Evolutionary conservation across 2,797 vertebrate species (phyloP).

Genomic region (Notoglanidium macrostoma): DNA sequence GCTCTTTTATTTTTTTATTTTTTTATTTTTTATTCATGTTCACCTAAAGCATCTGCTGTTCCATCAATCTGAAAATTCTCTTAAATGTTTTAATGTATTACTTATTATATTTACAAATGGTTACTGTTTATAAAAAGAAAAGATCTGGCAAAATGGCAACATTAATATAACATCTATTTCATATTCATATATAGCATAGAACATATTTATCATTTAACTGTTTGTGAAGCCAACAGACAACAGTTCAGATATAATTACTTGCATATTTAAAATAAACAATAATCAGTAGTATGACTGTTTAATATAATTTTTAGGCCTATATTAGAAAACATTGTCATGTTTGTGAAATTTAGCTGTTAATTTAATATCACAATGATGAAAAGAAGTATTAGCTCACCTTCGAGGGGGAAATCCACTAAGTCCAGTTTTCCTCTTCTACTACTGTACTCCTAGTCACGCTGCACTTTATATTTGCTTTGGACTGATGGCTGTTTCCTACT

Average conservation of each 20-base stretch:
- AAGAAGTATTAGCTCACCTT: slow-evolving; percentile 31
- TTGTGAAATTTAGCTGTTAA: not conserved
- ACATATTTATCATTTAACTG: not conserved
- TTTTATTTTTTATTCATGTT: not conserved
- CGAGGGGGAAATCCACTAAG: not conserved
- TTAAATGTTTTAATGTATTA: not conserved
- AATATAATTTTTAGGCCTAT: not conserved
- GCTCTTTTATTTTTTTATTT: not conserved
- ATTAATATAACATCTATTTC: not conserved
- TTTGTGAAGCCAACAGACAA: not conserved
- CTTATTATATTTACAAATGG: not conserved
- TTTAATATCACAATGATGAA: not conserved
- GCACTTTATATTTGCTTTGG: slow-evolving; percentile 39
- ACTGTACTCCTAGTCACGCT: slow-evolving; percentile 11
- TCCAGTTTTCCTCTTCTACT: slow-evolving; percentile 13
- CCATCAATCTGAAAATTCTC: too few species aligned
- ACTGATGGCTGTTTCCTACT: slow-evolving; percentile 50
- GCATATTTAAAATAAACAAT: not conserved
- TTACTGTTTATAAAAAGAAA: not conserved
- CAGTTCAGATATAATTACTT: not conserved
- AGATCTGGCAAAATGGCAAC: not conserved
- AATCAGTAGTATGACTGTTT: not conserved
- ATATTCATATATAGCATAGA: not conserved
- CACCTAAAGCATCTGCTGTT: not conserved
- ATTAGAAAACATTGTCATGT: not conserved